These are phyloP conservation scores for Odocoileus hemionus DNA, from an alignment of 2,113 vertebrate genomes.

Conservation along the genomic window DNA sequence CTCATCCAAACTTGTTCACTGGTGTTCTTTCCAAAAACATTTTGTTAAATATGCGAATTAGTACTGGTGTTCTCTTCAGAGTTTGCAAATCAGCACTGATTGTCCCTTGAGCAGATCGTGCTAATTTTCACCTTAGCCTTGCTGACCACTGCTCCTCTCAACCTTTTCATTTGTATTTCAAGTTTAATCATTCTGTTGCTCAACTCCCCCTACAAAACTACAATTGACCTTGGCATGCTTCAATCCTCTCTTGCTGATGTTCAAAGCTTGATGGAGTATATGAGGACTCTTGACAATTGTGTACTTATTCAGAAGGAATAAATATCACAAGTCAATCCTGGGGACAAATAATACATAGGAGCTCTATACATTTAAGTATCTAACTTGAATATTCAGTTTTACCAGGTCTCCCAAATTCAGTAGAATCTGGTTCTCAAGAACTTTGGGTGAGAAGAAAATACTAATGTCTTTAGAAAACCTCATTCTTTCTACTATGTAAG, in stretches of 20 bases:
- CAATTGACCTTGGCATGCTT: neutral
- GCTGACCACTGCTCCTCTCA: neutral
- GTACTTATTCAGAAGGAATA: neutral
- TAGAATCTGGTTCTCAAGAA: neutral
- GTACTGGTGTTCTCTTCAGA: slow-evolving; percentile 5
- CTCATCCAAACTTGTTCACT: slow-evolving; percentile 44
- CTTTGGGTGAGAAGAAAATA: neutral
- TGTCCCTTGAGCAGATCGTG: slow-evolving; percentile 33
- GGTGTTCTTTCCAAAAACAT: slow-evolving; percentile 47
- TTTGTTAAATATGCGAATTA: slow-evolving; percentile 32
- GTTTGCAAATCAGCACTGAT: slow-evolving; percentile 39
- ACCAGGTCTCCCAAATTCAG: neutral
- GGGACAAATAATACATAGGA: neutral
- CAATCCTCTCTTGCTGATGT: neutral
- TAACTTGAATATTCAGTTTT: neutral
- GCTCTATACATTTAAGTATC: neutral
- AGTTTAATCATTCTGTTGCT: neutral
- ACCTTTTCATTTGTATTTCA: neutral
- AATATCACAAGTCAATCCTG: neutral
- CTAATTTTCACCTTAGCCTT: slow-evolving; percentile 31
- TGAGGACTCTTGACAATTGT: neutral
- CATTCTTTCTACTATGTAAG: neutral
- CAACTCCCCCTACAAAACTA: neutral
- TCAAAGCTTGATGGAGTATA: neutral
- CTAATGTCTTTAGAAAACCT: neutral